Conservation (phyloP, 2,797 vertebrate genomes). For the Hippocampus kuda region DNA sequence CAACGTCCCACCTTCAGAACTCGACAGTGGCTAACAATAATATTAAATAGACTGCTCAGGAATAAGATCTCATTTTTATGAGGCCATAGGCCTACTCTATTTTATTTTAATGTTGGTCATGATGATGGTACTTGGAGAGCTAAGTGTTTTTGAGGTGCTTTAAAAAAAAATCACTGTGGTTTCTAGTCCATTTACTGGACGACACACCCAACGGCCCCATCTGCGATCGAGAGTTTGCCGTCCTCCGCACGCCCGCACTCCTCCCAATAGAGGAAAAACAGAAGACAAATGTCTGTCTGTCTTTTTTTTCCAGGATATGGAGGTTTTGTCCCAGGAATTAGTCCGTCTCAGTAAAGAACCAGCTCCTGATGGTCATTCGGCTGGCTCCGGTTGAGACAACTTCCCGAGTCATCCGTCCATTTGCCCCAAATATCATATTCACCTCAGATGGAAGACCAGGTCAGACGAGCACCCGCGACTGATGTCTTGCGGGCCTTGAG, state of each 20-base stretch:
- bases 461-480: constrained; percentile 27
- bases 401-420: constrained; percentile 12
- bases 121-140: not conserved
- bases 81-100: too few species aligned
- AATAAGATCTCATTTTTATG: too few species aligned
- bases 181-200: not conserved
- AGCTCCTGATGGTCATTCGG: constrained; percentile 11
- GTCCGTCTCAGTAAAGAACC: constrained; percentile 72
- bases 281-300: not conserved
- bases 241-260: too few species aligned
- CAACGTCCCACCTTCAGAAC: too few species aligned
- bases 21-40: too few species aligned
- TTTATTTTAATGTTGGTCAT: not conserved
- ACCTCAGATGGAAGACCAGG: constrained; percentile 14
- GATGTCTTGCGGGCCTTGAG: constrained; percentile 11
- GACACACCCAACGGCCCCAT: not conserved
- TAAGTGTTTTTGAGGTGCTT: too few species aligned
- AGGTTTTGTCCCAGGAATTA: constrained; percentile 76
- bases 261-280: not conserved
- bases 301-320: constrained; percentile 62
- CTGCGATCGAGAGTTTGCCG: not conserved
- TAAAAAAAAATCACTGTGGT: too few species aligned
- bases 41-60: too few species aligned
- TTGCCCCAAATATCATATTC: constrained; percentile 4
- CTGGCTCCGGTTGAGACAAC: constrained; percentile 44